Percentiles rank a stretch among this genome's conserved stretches.
These are phyloP conservation scores for Cryptus armator DNA, from an alignment of 2,888 invertebrate genomes.

Conservation along the genomic window DNA sequence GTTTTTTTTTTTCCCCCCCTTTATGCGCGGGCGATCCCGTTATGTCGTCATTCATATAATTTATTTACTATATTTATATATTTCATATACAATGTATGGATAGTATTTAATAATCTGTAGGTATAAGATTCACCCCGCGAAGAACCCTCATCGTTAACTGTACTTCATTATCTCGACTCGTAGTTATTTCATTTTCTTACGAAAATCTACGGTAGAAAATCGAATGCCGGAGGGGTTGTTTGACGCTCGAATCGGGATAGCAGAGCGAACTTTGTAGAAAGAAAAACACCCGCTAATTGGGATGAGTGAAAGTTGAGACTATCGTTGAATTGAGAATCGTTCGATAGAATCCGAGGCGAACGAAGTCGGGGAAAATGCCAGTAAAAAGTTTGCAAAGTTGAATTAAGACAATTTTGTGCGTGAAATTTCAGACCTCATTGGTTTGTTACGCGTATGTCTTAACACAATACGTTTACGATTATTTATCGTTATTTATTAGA, in stretches of 20 bases:
- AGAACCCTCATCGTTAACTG: conserved; percentile 36
- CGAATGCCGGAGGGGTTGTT: not conserved
- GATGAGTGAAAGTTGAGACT: not conserved
- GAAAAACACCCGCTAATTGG: not conserved
- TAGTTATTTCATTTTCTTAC: not conserved
- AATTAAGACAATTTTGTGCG: conserved; percentile 31
- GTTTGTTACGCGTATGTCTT: conserved; percentile 4
- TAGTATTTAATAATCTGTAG: conserved; percentile 35
- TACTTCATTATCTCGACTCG: not conserved
- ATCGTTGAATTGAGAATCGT: not conserved
- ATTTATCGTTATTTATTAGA: not conserved
- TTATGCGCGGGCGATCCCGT: not conserved
- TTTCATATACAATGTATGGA: conserved; percentile 34
- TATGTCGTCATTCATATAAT: not conserved
- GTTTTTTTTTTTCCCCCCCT: too few relatives aligned
- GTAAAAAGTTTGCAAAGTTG: not conserved
- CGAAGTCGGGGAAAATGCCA: not conserved
- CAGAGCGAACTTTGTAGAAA: not conserved
- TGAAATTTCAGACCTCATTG: conserved; percentile 15
- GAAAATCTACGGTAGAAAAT: not conserved
- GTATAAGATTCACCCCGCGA: conserved; percentile 30
- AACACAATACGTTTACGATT: not conserved
- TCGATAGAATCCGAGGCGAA: not conserved
- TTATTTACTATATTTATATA: conserved; percentile 7
- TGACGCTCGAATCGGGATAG: not conserved